These are phyloP conservation scores for Tanytarsus gracilentus DNA, from an alignment of 2,888 invertebrate species.

Conservation along the genomic window DNA sequence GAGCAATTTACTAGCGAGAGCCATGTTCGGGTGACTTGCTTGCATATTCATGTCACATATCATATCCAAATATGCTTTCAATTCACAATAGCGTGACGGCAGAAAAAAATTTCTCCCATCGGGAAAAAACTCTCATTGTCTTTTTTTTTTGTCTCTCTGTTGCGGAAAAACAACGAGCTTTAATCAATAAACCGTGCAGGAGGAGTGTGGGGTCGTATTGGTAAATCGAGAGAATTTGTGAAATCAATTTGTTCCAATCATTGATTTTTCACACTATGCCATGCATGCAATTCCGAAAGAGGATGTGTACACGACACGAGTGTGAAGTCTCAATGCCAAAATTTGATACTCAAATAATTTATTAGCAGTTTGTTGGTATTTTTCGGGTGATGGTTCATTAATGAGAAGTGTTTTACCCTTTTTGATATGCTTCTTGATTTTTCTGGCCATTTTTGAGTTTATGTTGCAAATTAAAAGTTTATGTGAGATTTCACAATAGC, in stretches of 20 bases:
- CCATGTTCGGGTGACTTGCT: too few species aligned
- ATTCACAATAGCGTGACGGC: background rate
- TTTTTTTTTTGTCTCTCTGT: background rate
- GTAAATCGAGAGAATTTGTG: background rate
- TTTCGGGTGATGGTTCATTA: too few species aligned
- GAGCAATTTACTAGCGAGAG: background rate
- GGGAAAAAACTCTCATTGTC: background rate
- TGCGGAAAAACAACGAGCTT: background rate
- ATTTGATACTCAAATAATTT: too few species aligned
- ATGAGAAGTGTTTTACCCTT: too few species aligned
- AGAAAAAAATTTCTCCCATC: background rate
- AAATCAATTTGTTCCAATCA: constrained; percentile 28
- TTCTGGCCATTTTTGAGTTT: too few species aligned
- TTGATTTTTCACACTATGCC: constrained; percentile 15
- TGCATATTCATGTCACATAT: too few species aligned
- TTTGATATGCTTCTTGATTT: too few species aligned
- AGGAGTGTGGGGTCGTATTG: background rate
- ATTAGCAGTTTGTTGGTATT: too few species aligned
- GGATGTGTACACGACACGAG: background rate
- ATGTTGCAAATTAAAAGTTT: too few species aligned
- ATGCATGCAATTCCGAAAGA: background rate
- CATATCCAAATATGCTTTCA: too few species aligned
- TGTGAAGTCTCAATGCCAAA: constrained; percentile 2
- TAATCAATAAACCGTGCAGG: constrained; percentile 20
- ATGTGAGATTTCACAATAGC: too few species aligned